Conservation (phyloP, 2,113 vertebrate species). For the Lepisosteus osseus region DNA sequence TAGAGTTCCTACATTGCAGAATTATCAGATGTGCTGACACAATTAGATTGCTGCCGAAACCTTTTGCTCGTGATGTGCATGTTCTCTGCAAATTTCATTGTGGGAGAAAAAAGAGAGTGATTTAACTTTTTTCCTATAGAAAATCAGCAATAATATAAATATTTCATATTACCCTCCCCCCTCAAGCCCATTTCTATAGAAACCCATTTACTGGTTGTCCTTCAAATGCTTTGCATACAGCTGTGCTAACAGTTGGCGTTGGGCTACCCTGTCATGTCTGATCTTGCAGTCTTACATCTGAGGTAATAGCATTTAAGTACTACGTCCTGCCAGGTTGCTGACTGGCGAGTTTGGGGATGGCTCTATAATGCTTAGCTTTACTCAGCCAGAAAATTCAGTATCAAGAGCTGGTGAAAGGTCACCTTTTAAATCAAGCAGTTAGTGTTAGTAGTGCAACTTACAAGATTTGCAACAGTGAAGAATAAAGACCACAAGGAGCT, state of each 20-base stretch:
- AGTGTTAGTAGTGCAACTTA: slow-evolving; percentile 3
- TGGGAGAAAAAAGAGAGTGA: background rate
- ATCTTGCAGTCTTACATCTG: slow-evolving; percentile 10
- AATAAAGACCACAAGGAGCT: slow-evolving; percentile 10
- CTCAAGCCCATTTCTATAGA: slow-evolving; percentile 32
- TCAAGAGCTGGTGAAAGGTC: slow-evolving; percentile 49
- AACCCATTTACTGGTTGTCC: slow-evolving; percentile 49
- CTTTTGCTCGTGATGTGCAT: slow-evolving; percentile 1
- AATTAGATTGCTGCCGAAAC: background rate
- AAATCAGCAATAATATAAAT: slow-evolving; percentile 28
- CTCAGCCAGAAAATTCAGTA: slow-evolving; percentile 53
- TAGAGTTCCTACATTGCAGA: no score
- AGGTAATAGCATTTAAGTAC: slow-evolving; percentile 12
- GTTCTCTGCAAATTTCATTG: slow-evolving; percentile 10
- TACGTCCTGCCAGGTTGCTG: slow-evolving; percentile 19
- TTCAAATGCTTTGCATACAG: slow-evolving; percentile 53
- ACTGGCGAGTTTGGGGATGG: slow-evolving; percentile 26
- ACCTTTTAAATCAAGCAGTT: slow-evolving; percentile 25
- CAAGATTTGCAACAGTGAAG: slow-evolving; percentile 9
- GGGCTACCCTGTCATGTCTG: slow-evolving; percentile 1
- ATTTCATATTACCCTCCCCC: slow-evolving; percentile 38
- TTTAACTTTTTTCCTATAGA: slow-evolving; percentile 14
- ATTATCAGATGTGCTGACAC: background rate
- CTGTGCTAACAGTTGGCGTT: slow-evolving; percentile 42
- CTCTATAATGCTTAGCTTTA: slow-evolving; percentile 10